Evolutionary conservation across 2,888 invertebrate species (phyloP).

Genomic region (Tenthredo amoena): DNA sequence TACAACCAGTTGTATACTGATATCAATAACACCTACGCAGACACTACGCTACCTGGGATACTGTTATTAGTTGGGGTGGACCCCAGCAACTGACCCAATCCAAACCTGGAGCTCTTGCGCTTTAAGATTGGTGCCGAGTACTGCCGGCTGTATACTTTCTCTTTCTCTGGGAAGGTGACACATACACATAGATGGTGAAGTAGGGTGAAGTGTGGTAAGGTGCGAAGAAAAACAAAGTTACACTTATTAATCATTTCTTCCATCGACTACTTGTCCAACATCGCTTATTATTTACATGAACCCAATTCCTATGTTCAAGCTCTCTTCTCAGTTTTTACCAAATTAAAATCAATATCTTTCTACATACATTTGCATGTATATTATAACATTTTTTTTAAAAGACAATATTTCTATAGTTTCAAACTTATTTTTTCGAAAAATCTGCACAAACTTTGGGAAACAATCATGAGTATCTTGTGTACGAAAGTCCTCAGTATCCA

Average conservation of each 20-base stretch:
- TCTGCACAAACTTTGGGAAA: background rate
- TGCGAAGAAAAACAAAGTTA: constrained; percentile 20
- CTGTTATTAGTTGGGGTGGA: constrained; percentile 81
- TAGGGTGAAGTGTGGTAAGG: constrained; percentile 45
- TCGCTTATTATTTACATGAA: background rate
- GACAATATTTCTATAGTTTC: background rate
- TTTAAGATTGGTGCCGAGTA: constrained; percentile 97
- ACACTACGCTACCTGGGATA: constrained; percentile 82
- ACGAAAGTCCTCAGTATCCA: background rate
- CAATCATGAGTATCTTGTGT: background rate
- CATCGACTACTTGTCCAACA: constrained; percentile 25
- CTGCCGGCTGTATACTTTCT: constrained; percentile 93
- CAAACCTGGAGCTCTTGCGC: constrained; percentile 94
- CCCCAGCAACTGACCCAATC: constrained; percentile 91
- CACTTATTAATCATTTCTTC: constrained; percentile 24
- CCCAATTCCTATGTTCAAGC: background rate
- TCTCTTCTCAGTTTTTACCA: background rate
- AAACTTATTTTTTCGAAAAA: background rate
- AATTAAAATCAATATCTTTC: background rate
- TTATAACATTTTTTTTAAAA: background rate
- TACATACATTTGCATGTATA: background rate
- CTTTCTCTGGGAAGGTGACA: constrained; percentile 82
- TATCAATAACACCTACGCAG: constrained; percentile 67
- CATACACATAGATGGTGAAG: constrained; percentile 45
- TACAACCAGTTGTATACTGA: constrained; percentile 51